A percentile compares a stretch with the other conserved stretches of the same genome.
Conservation (phyloP, 2,113 vertebrate genomes). For the Oostethus manadensis region DNA sequence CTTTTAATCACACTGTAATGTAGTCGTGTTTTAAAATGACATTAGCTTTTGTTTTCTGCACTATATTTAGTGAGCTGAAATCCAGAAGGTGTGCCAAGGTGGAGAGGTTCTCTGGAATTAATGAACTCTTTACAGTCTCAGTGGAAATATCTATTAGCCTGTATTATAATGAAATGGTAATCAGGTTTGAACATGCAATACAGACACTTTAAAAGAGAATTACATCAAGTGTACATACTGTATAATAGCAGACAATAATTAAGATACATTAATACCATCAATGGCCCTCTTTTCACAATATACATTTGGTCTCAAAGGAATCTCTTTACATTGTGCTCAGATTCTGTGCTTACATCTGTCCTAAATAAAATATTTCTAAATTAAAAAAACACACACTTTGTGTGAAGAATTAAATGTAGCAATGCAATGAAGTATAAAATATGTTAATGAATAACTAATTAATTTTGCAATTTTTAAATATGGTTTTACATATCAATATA, state of each 20-base stretch:
- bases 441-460: too few relatives aligned
- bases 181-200: background rate
- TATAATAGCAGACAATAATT: background rate
- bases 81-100: background rate
- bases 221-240: background rate
- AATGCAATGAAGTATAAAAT: too few relatives aligned
- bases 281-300: too few relatives aligned
- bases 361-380: too few relatives aligned
- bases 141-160: slow-evolving; percentile 1
- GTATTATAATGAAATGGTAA: slow-evolving; percentile 3
- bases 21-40: background rate
- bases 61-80: background rate
- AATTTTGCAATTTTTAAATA: too few relatives aligned
- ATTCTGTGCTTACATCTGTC: too few relatives aligned
- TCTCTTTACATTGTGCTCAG: too few relatives aligned
- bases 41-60: background rate
- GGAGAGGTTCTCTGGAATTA: background rate
- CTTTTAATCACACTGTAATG: background rate
- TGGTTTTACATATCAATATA: too few relatives aligned
- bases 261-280: background rate
- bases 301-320: too few relatives aligned
- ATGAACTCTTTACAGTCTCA: slow-evolving; percentile 5
- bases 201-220: background rate
- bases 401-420: too few relatives aligned
- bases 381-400: too few relatives aligned